Percentiles rank a stretch among this genome's conserved stretches.
Evolutionary conservation across 2,888 invertebrate species (phyloP).

Genomic region (Enchytraeus crypticus): DNA sequence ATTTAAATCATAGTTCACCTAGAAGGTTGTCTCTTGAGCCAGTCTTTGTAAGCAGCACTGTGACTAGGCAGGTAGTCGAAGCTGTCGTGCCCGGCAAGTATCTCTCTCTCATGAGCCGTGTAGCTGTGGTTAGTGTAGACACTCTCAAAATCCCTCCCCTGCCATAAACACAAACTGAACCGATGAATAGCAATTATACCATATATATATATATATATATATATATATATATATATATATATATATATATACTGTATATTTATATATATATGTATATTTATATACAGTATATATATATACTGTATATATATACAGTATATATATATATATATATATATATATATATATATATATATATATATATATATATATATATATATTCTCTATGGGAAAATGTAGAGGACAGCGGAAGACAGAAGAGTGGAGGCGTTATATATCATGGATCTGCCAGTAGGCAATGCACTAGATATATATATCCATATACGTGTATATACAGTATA

Average conservation of each 20-base stretch:
- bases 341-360: not conserved
- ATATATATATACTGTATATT: too few species aligned
- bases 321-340: not conserved
- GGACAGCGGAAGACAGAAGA: too few species aligned
- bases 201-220: not conserved
- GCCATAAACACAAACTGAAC: not conserved
- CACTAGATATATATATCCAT: too few species aligned
- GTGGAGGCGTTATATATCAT: too few species aligned
- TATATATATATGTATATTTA: too few species aligned
- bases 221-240: not conserved
- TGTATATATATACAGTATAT: too few species aligned
- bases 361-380: too few species aligned
- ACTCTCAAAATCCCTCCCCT: conserved; percentile 42
- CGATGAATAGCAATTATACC: too few species aligned
- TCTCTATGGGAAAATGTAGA: too few species aligned
- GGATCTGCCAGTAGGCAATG: too few species aligned
- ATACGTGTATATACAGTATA: too few species aligned
- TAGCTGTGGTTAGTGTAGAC: conserved; percentile 39
- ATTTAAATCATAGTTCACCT: conserved; percentile 23
- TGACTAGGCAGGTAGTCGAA: conserved; percentile 40
- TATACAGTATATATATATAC: too few species aligned
- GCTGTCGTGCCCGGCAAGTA: conserved; percentile 38
- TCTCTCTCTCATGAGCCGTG: conserved; percentile 36
- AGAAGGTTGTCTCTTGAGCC: conserved; percentile 34
- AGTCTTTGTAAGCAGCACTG: conserved; percentile 36